Conservation (phyloP, 2,888 invertebrate genomes). For the Nezara viridula region DNA sequence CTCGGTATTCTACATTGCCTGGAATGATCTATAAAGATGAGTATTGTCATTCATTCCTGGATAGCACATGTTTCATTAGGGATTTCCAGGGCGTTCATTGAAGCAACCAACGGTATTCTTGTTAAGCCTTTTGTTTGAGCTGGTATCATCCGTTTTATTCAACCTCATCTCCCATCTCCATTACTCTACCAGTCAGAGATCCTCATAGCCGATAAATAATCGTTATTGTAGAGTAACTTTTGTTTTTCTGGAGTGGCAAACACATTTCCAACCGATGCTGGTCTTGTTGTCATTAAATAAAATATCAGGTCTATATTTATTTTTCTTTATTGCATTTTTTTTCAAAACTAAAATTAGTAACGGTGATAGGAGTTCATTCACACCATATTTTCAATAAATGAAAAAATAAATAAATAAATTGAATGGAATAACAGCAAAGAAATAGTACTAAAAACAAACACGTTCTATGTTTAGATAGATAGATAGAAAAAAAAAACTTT, state of each 20-base stretch:
- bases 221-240: background rate
- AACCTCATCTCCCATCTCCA: background rate
- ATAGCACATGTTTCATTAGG: slow-evolving; percentile 10
- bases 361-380: too few species aligned
- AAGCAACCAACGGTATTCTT: background rate
- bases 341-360: too few species aligned
- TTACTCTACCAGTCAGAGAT: slow-evolving; percentile 11
- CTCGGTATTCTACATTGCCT: background rate
- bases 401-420: too few species aligned
- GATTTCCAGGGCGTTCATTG: slow-evolving; percentile 10
- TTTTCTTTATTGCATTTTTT: too few species aligned
- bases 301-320: too few species aligned
- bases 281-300: background rate
- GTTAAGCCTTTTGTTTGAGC: background rate
- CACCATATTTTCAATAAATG: too few species aligned
- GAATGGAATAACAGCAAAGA: too few species aligned
- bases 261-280: background rate
- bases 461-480: too few species aligned
- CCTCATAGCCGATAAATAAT: background rate
- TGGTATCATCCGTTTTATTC: slow-evolving; percentile 28
- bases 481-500: too few species aligned
- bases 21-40: slow-evolving; percentile 28
- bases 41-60: slow-evolving; percentile 1
- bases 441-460: too few species aligned
- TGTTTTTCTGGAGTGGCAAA: background rate